Conservation (phyloP, 2,797 vertebrate genomes). For the Taeniopygia guttata region DNA sequence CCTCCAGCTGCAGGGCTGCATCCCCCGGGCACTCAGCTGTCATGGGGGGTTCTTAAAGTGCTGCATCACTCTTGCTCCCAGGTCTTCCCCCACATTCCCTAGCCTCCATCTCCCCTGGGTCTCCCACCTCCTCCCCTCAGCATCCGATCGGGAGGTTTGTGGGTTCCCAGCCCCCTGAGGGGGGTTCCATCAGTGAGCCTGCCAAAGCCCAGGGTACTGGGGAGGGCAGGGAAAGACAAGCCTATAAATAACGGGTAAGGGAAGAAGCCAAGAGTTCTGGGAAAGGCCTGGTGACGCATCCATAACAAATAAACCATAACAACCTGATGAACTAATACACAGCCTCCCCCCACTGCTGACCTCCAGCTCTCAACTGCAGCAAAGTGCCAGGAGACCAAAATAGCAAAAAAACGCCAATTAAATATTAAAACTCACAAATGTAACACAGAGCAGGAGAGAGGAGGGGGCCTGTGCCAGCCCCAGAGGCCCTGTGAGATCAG, state of each 20-base stretch:
- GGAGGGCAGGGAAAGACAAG: background rate
- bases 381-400: constrained; percentile 10
- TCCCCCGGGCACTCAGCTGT: background rate
- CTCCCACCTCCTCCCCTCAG: background rate
- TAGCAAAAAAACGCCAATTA: constrained; percentile 35
- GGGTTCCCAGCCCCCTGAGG: accelerated
- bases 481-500: background rate
- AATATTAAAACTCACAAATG: constrained; percentile 49
- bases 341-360: background rate
- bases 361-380: background rate
- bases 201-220: background rate
- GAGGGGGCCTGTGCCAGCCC: background rate
- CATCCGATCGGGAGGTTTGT: accelerated
- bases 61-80: background rate
- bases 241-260: background rate
- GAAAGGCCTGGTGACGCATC: background rate
- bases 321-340: background rate
- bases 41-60: accelerated
- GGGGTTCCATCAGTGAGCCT: accelerated
- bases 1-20: accelerated
- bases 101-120: background rate
- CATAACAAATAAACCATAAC: background rate
- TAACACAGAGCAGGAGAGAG: background rate
- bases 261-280: background rate
- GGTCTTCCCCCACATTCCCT: background rate